Evolutionary conservation across 2,888 invertebrate species (phyloP).

Genomic region (Dorcus hopei): DNA sequence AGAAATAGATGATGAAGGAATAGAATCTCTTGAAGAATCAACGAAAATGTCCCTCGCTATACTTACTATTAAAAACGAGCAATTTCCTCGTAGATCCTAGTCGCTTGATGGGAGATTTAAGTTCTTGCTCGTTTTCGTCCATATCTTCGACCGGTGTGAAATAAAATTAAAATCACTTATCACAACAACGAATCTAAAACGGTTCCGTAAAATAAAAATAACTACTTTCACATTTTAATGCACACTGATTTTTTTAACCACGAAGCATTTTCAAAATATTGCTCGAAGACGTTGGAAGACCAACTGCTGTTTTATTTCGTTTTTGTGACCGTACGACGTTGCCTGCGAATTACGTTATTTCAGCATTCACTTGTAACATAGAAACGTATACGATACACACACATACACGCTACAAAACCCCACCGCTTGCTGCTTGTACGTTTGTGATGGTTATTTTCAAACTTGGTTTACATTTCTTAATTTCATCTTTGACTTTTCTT

Average conservation of each 20-base stretch:
- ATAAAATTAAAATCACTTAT: constrained; percentile 13
- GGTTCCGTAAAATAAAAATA: constrained; percentile 27
- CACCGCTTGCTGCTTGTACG: constrained; percentile 24
- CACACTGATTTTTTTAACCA: constrained; percentile 15
- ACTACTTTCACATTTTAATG: constrained; percentile 31
- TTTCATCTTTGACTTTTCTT: too few relatives aligned
- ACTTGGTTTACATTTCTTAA: constrained; percentile 21
- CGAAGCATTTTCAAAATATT: constrained; percentile 9
- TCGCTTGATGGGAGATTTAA: constrained; percentile 76
- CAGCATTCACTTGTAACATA: constrained; percentile 6
- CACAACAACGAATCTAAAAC: constrained; percentile 25
- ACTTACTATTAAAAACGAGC: constrained; percentile 76
- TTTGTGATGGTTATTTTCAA: constrained; percentile 27
- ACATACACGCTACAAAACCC: constrained; percentile 12
- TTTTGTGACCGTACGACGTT: background rate
- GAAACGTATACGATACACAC: constrained; percentile 16
- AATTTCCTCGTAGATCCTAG: constrained; percentile 79
- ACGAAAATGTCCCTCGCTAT: background rate
- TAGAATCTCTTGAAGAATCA: constrained; percentile 3
- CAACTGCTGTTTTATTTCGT: background rate
- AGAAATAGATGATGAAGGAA: constrained; percentile 1
- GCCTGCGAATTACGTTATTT: constrained; percentile 3
- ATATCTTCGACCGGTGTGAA: constrained; percentile 45
- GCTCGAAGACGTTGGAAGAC: background rate
- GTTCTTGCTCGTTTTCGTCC: constrained; percentile 73